Base-by-base conservation (phyloP, 2,888 invertebrate species). In the Tetragnatha montana region DNA sequence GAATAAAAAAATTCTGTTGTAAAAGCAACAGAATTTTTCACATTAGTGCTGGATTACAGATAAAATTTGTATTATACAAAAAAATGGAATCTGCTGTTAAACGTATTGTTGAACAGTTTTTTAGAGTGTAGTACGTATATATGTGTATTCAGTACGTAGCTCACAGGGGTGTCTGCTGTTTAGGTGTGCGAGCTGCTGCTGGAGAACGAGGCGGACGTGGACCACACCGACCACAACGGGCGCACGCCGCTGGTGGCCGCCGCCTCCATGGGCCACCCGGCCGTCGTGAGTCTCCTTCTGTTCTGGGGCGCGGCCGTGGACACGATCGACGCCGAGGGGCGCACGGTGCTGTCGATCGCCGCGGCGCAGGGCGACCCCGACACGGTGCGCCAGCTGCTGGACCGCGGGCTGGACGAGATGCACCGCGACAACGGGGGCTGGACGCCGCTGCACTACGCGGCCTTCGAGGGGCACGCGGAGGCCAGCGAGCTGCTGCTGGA, bases 241-340 rank as follows among this genome's bases (percentile, higher is more conserved):
- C 95, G 97, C 81, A 97, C 97, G 0, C 97, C 97, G 3, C 94
- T 98, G 91, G 91, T 93, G 49, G 98, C 98, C 96, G 98, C 98
- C 10, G 98, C 98, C 0, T 97, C 97, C 14, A 98, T 98, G 94
- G 98, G 98, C 0, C 98, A 98, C 94, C 96, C 97, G 47, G 95
- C 96, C 17, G 96, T 98, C 0, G 97, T 98, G 0, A 96, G 97
- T 19, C 94, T 98, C 91, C 94, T 98, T 91, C 95, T 98, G 91
- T 98, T 98, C 94, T 98, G 98, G 98, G 98, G 98, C 71, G 98
- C 98, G 91, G 97, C 97, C 93, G 97, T 98, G 83, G 98, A 98
- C 94, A 96, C 96, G 92, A 98, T 98, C 95, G 98, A 99, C 94
- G 95, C 96, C 6, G 98, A 98, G 93, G 98, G 98, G 0, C 95